Conservation (phyloP, 2,888 invertebrate species). For the Scrobipalpa atriplicella region DNA sequence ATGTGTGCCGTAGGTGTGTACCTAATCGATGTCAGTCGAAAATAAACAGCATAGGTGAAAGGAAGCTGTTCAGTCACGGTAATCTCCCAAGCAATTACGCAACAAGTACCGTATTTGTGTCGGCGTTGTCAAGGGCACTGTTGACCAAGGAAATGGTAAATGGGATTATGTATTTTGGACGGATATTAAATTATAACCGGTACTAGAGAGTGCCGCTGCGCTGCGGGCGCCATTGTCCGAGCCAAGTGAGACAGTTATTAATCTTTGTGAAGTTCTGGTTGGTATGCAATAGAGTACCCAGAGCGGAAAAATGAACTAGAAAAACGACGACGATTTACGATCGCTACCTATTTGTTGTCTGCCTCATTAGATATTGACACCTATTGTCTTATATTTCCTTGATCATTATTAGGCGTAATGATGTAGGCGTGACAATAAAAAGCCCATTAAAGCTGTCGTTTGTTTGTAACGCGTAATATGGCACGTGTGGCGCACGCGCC, state of each 20-base stretch:
- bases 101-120: slow-evolving; percentile 39
- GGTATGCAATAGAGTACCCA: slow-evolving; percentile 24
- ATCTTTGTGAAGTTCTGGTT: slow-evolving; percentile 37
- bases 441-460: slow-evolving; percentile 42
- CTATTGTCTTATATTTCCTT: slow-evolving; percentile 48
- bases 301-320: not conserved
- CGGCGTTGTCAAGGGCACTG: slow-evolving; percentile 54
- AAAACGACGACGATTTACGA: not conserved
- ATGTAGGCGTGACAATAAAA: slow-evolving; percentile 51
- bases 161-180: slow-evolving; percentile 68
- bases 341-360: slow-evolving; percentile 7
- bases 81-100: slow-evolving; percentile 26
- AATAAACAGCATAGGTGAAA: not conserved
- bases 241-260: slow-evolving; percentile 43
- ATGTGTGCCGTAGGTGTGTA: not conserved
- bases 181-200: slow-evolving; percentile 80
- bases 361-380: slow-evolving; percentile 16
- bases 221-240: slow-evolving; percentile 71
- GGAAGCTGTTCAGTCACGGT: slow-evolving; percentile 20
- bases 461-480: slow-evolving; percentile 50
- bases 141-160: slow-evolving; percentile 58
- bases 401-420: slow-evolving; percentile 29
- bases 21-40: not conserved
- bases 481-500: slow-evolving; percentile 74
- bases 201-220: slow-evolving; percentile 56